Conservation (phyloP, 2,797 vertebrate species). For the Avahi laniger region DNA sequence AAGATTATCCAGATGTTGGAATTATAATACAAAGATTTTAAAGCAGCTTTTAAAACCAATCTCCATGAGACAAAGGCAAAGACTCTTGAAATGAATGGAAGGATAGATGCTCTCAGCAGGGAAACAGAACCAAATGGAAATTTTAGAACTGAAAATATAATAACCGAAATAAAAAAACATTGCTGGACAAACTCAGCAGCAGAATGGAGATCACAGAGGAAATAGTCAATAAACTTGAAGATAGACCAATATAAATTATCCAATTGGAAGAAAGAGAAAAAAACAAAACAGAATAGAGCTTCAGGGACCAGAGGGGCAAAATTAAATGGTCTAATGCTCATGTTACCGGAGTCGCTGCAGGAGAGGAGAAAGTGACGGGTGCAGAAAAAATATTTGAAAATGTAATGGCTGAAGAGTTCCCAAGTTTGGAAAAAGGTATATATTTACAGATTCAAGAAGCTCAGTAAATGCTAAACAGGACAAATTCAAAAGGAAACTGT, state of each 20-base stretch:
- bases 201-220: background rate
- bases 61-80: background rate
- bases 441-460: background rate
- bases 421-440: background rate
- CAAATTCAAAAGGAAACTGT: background rate
- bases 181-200: background rate
- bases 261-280: background rate
- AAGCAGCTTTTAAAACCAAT: background rate
- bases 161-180: background rate
- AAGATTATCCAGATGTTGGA: background rate
- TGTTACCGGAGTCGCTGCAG: background rate
- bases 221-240: background rate
- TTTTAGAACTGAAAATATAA: background rate
- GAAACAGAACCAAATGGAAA: background rate
- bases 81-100: background rate
- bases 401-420: background rate
- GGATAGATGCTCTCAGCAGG: background rate
- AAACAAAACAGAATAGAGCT: background rate
- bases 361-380: background rate
- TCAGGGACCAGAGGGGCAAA: background rate
- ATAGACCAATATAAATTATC: background rate
- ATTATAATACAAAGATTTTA: background rate
- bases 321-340: background rate
- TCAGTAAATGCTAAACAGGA: background rate
- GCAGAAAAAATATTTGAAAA: background rate